A percentile compares a stretch with the other conserved stretches of the same genome.
phyloP scores from a whole-genome alignment of 2,113 vertebrate genomes.

The Malurus cyaneus region DNA sequence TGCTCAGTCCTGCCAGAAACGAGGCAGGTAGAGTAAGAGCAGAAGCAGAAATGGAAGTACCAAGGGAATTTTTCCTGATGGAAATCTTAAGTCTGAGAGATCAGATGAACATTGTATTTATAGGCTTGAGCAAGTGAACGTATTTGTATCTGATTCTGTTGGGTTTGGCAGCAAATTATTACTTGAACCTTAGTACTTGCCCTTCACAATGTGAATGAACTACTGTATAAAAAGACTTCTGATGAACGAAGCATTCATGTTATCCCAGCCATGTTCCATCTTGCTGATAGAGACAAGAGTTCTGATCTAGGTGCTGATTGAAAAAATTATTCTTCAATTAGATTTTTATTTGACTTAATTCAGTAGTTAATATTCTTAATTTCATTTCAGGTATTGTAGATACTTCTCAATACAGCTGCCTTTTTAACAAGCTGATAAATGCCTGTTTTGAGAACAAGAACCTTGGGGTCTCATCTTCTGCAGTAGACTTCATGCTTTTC shows the following conservation, averaged over 20 bases:
- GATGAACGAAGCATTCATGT: not conserved
- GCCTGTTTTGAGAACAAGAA: constrained; percentile 82
- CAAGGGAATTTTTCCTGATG: not conserved
- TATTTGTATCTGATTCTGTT: not conserved
- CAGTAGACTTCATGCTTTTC: constrained; percentile 86
- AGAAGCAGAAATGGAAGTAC: not conserved
- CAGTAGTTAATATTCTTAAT: not conserved
- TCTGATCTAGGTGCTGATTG: not conserved
- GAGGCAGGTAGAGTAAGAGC: not conserved
- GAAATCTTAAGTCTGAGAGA: not conserved
- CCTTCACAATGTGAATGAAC: not conserved
- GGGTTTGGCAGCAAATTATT: not conserved
- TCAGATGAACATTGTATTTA: not conserved
- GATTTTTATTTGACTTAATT: not conserved
- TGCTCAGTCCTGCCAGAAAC: not conserved
- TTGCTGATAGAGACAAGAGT: not conserved
- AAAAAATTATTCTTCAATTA: not conserved
- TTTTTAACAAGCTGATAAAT: constrained; percentile 86
- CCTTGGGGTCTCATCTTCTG: constrained; percentile 81
- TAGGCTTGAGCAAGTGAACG: not conserved
- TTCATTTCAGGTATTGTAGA: constrained; percentile 76
- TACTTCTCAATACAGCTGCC: constrained; percentile 71
- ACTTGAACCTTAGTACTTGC: not conserved
- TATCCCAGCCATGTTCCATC: not conserved
- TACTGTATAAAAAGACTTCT: not conserved